phyloP scores from a whole-genome alignment of 2,113 vertebrate species.

The Leucosticte australis region DNA sequence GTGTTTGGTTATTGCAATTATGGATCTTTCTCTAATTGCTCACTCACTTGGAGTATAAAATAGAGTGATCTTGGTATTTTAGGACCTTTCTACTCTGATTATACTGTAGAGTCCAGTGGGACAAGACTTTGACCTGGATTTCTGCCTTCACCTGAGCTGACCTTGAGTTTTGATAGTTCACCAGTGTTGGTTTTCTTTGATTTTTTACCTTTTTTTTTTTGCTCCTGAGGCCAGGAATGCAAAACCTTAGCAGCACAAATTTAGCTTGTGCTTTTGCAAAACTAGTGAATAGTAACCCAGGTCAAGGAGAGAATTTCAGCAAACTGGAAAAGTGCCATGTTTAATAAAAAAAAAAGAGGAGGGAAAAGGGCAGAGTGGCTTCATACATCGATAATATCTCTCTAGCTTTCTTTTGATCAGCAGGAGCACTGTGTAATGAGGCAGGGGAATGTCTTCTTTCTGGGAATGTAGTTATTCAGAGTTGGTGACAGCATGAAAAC shows the following conservation, averaged over 20 bases:
- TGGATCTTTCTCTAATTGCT: constrained; percentile 7
- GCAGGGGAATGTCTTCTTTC: constrained; percentile 1
- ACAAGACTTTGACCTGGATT: constrained; percentile 23
- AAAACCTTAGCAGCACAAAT: not conserved
- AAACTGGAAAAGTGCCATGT: not conserved
- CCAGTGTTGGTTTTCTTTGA: not conserved
- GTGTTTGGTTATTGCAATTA: not conserved
- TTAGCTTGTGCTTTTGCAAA: not conserved
- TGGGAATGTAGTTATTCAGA: constrained; percentile 23
- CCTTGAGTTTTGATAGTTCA: not conserved
- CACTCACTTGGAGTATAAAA: not conserved
- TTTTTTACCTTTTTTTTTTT: not conserved
- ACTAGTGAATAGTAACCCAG: not conserved
- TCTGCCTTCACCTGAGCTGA: not conserved
- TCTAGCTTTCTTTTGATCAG: constrained; percentile 29
- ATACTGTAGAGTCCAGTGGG: not conserved
- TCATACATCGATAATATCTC: not conserved
- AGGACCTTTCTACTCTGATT: not conserved
- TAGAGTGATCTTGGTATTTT: not conserved
- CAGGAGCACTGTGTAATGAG: not conserved
- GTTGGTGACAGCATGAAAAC: constrained; percentile 12
- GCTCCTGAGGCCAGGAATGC: not conserved
- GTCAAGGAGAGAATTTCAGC: not conserved
- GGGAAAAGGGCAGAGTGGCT: not conserved
- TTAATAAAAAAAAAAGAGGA: not conserved